These are phyloP conservation scores for Polyploca ridens DNA, from an alignment of 2,888 invertebrate genomes.

Conservation along the genomic window DNA sequence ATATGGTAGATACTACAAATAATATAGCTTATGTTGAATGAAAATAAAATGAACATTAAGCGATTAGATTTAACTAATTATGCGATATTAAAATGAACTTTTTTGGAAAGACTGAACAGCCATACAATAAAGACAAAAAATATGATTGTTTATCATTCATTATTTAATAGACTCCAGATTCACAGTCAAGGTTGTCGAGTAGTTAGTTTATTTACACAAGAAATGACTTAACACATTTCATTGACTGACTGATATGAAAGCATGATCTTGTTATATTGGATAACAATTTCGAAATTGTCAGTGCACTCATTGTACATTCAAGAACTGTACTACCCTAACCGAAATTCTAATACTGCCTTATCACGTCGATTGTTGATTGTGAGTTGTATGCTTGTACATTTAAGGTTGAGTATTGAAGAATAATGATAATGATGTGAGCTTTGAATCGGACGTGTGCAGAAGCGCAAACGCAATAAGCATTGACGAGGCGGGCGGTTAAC, in stretches of 20 bases:
- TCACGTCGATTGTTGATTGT: background rate
- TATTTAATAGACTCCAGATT: background rate
- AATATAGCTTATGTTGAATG: background rate
- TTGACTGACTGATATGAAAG: constrained; percentile 39
- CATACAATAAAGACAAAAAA: no score
- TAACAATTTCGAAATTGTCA: constrained; percentile 40
- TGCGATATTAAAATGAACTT: background rate
- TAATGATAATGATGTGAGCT: constrained; percentile 25
- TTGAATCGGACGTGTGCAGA: constrained; percentile 47
- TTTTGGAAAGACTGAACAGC: no score
- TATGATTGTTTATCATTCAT: no score
- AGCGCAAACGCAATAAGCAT: constrained; percentile 43
- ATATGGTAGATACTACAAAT: background rate
- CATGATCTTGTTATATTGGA: constrained; percentile 30
- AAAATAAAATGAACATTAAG: background rate
- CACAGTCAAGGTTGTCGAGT: constrained; percentile 15
- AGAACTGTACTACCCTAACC: constrained; percentile 32
- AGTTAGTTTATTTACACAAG: constrained; percentile 32
- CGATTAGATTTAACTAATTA: background rate
- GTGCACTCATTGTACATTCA: constrained; percentile 29
- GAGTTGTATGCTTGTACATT: constrained; percentile 13
- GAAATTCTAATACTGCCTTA: constrained; percentile 40
- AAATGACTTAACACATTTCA: constrained; percentile 30
- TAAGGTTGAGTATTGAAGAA: constrained; percentile 43
- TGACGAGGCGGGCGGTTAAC: constrained; percentile 40